Percentiles rank a stretch among this genome's conserved stretches.
Conservation (phyloP, 92 coral and sea anemone genomes). For the Epizoanthus stellaris region DNA sequence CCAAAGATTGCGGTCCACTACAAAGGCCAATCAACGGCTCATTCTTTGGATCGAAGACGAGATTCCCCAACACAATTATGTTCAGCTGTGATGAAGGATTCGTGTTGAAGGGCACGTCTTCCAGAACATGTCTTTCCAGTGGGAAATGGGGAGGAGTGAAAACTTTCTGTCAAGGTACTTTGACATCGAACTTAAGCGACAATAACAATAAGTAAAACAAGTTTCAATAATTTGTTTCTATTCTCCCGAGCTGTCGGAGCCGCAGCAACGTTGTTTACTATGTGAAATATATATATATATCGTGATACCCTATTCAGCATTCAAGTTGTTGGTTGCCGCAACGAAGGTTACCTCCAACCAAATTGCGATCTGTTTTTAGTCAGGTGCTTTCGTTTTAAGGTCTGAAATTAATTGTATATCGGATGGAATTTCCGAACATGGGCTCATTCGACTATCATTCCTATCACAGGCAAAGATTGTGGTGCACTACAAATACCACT, state of each 20-base stretch:
- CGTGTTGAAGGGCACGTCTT: conserved; percentile 62
- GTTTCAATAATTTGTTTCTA: no score
- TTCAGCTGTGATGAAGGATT: conserved; percentile 83
- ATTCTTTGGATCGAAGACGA: conserved; percentile 53
- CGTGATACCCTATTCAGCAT: no score
- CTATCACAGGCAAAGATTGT: conserved; percentile 64
- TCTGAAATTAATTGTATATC: not conserved
- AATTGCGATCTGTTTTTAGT: no score
- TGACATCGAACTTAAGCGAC: no score
- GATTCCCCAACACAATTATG: conserved; percentile 56
- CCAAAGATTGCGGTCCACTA: conserved; percentile 75
- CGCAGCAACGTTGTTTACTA: no score
- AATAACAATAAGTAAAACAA: no score
- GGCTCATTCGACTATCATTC: conserved; percentile 27
- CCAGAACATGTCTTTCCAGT: conserved; percentile 65
- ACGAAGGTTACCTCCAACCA: no score
- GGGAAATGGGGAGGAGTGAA: conserved; percentile 76
- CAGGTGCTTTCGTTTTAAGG: conserved; percentile 2
- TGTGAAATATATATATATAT: no score
- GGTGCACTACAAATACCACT: conserved; percentile 49
- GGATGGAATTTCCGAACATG: conserved; percentile 10
- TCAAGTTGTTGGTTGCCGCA: conserved; percentile 1
- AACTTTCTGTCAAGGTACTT: conserved; percentile 34
- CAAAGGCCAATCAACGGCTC: conserved; percentile 66
- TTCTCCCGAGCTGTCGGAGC: no score